Conservation (phyloP, 2,888 invertebrate species). For the Amphipoea oculea region DNA sequence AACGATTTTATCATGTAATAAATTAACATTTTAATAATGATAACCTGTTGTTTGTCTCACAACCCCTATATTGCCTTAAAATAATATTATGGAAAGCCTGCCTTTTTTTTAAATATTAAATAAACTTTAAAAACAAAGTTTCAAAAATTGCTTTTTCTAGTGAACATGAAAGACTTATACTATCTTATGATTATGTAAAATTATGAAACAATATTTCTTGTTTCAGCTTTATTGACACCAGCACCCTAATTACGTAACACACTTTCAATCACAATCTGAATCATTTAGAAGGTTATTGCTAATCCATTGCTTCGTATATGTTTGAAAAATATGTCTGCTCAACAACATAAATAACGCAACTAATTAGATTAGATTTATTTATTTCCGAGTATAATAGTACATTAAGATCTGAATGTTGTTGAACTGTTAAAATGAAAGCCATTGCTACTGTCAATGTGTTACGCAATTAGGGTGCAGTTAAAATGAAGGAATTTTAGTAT, state of each 20-base stretch:
- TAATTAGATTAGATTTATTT: too few relatives aligned
- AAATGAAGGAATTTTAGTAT: background rate
- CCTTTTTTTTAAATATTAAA: constrained; percentile 6
- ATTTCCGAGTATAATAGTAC: too few relatives aligned
- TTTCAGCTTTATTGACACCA: constrained; percentile 1
- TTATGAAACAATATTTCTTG: background rate
- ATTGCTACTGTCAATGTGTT: background rate
- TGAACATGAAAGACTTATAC: background rate
- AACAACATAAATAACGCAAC: background rate
- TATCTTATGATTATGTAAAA: background rate
- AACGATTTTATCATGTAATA: constrained; percentile 89
- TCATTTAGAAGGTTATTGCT: background rate
- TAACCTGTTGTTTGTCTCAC: constrained; percentile 62
- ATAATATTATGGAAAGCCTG: background rate
- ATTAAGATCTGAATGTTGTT: background rate
- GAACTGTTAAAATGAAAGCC: background rate
- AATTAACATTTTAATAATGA: constrained; percentile 87
- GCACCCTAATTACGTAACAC: background rate
- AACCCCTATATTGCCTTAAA: constrained; percentile 16
- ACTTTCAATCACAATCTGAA: background rate
- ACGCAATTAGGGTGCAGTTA: background rate
- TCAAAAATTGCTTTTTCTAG: background rate
- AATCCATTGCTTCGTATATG: background rate
- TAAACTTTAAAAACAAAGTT: background rate
- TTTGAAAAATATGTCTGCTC: background rate